Evolutionary conservation across 2,113 vertebrate species (phyloP), one percentile per base, ranked within the genome.

Genomic region (Crotalus horridus): DNA sequence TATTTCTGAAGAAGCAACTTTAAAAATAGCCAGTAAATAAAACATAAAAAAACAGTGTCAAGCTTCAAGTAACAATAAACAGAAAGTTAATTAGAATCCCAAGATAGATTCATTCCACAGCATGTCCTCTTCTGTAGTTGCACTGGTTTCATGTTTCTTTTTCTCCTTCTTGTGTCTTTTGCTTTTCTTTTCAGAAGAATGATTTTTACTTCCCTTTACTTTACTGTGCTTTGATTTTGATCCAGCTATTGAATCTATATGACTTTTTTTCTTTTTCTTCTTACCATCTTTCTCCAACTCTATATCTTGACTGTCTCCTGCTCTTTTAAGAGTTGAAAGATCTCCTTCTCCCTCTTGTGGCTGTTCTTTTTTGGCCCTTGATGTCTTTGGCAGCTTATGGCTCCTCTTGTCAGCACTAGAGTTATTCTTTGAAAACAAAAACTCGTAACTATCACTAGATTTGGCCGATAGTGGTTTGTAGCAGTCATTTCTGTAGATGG

Each of bases 41-140:
- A 89, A 26, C 21, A 48, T 11, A 69, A 69, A 59, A 20, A 89
- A 59, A 48, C 55, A n/a, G 74, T 54, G 55, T 88, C 91, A 88
- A 4, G 1, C 26, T 64, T 89, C 91, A 93, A 13, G 4, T n/a
- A 86, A 90, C 15, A 92, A 93, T 91, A 90, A 89, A 88, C 85
- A 54, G 53, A 90, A 87, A 87, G 56, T 95, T 92, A 59, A 85
- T 96, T 97, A 98, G 88, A 97, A 97, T 48, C 98, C 98, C 92
- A 99, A 95, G 89, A 98, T 98, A 39, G 98, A 98, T 94, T 98
- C 98, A 85, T 98, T 98, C 98, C 98, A 98, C 48, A 99, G 97
- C 91, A 98, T 98, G 94, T 99, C 98, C 93, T 99, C 98, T 93
- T 99, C 99, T 29, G 97, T 98, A 96, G 97, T 97, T 93, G 74